Evolutionary conservation across 2,113 vertebrate species (phyloP), one percentile per base, ranked within the genome.

Genomic region (Nycticorax nycticorax): DNA sequence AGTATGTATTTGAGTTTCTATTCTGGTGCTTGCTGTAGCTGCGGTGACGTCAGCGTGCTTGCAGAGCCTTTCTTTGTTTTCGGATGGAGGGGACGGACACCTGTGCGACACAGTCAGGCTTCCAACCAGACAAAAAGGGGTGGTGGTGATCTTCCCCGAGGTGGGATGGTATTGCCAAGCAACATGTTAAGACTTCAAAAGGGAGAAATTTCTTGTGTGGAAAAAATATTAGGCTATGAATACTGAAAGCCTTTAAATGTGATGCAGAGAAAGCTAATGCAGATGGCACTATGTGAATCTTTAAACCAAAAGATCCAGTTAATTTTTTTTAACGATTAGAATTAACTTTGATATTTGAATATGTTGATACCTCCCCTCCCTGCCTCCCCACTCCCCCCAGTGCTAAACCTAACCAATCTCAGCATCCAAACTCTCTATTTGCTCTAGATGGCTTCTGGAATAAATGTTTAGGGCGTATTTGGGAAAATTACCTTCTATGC

Each of bases 11-110:
- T 74, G 90, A 96, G 85, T 55, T 96, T 89, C 96, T 96, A 84
- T 97, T 96, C 96, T 93, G 88, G 92, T 92, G 86, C 97, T 96
- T 48, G 59, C 90, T 71, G 78, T 88, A 94, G 92, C 95, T 86
- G 89, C 32, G 35, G 30, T 96, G 97, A 71, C 86, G 69, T 95
- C 97, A 92, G 94, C 4, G 92, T 62, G 20, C 48, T 93, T 26
- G 39, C 84, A 85, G 94, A 97, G 93, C 89, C 77, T 89, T 66
- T 84, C 86, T 97, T 93, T 96, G 94, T 97, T 93, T 93, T 86
- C 14, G 2, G 50, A 37, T 77, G 56, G 66, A 87, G 83, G 94
- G 96, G 92, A 93, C 88, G 96, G 92, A 93, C 88, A 95, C 82
- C 83, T 89, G 96, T 89, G 93, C 64, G 37, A 37, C 85, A 68